Evolutionary conservation across 1,140 invertebrate species (phyloP).

Genomic region (Cydia amplana): DNA sequence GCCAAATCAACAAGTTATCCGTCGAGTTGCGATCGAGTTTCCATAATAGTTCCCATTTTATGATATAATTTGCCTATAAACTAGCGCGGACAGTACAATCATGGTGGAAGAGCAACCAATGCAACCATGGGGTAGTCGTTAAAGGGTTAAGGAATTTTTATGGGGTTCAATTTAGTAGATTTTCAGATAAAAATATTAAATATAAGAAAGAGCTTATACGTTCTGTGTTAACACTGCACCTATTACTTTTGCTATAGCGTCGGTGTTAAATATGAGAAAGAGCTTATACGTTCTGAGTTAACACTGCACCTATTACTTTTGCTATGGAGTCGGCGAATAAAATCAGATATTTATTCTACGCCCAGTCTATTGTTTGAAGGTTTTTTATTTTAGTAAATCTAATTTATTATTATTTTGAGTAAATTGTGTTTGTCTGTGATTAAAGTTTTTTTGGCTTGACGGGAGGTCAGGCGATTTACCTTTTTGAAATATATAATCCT

Average conservation of each 20-base stretch:
- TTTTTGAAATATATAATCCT: conserved; percentile 1
- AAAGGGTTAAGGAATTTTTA: conserved; percentile 17
- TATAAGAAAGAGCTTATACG: background rate
- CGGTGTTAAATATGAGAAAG: background rate
- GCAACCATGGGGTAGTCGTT: conserved; percentile 2
- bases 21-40: conserved; percentile 26
- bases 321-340: background rate
- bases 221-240: background rate
- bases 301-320: background rate
- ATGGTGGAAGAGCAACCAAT: background rate
- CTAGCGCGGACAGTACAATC: conserved; percentile 7
- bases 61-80: conserved; percentile 21
- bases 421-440: background rate
- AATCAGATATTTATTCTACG: background rate
- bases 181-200: background rate
- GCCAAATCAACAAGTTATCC: conserved; percentile 13
- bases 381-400: background rate
- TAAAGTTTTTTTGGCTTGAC: background rate
- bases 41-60: background rate
- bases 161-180: conserved; percentile 3
- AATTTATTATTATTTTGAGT: conserved; percentile 17
- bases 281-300: background rate
- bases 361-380: background rate
- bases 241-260: background rate
- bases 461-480: background rate